phyloP scores from a whole-genome alignment of 2,888 invertebrate genomes.

The Luperina testacea region DNA sequence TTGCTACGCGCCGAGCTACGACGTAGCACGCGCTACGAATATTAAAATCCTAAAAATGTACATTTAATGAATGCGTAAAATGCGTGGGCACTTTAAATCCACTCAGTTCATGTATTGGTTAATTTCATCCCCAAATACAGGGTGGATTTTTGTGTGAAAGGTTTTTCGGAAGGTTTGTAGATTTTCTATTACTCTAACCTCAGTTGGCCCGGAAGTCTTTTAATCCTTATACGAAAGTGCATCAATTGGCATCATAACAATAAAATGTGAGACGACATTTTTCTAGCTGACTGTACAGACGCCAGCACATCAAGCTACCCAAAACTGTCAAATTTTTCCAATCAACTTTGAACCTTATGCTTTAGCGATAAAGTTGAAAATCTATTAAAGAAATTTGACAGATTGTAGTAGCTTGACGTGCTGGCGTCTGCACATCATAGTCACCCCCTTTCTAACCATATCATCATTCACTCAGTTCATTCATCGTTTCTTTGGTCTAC shows the following conservation, averaged over 20 bases:
- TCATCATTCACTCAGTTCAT: no score
- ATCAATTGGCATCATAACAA: not conserved
- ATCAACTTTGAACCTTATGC: no score
- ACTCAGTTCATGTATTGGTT: not conserved
- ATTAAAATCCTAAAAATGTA: not conserved
- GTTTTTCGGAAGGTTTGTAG: not conserved
- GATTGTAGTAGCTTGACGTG: no score
- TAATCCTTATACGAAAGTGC: not conserved
- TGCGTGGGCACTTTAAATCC: not conserved
- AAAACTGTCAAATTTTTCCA: no score
- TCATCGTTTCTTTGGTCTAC: no score
- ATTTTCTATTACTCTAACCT: not conserved
- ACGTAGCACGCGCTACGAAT: slow-evolving; percentile 43
- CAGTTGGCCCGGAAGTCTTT: not conserved
- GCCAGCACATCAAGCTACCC: no score
- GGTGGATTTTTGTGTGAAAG: not conserved
- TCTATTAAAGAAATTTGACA: no score
- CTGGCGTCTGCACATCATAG: no score
- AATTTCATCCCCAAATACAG: not conserved
- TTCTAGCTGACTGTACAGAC: not conserved
- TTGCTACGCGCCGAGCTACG: slow-evolving; percentile 45
- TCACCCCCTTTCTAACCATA: no score
- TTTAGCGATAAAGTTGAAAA: no score
- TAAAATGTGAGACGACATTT: not conserved
- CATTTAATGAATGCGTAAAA: not conserved